These are phyloP conservation scores for Deilephila elpenor DNA, from an alignment of 2,888 invertebrate genomes.

Conservation along the genomic window DNA sequence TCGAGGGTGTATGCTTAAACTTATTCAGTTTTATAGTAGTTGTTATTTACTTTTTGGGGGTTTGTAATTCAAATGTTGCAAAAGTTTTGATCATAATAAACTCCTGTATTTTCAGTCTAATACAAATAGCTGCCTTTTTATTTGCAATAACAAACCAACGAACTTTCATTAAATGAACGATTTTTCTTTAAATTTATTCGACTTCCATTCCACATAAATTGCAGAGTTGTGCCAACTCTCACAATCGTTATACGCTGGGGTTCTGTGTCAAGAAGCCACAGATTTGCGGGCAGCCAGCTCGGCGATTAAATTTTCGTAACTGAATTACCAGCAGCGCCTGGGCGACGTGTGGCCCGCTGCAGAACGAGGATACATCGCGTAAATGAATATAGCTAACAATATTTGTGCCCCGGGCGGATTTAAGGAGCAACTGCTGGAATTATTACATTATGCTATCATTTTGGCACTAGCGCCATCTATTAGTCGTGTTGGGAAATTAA, in stretches of 20 bases:
- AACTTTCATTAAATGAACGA: background rate
- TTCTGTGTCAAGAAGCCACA: slow-evolving; percentile 52
- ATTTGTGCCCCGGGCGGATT: background rate
- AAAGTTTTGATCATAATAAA: too few relatives aligned
- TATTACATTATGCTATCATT: background rate
- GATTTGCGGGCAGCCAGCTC: slow-evolving; percentile 54
- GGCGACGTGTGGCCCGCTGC: slow-evolving; percentile 47
- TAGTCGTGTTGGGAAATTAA: background rate
- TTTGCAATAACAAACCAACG: too few relatives aligned
- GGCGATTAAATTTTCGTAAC: slow-evolving; percentile 73
- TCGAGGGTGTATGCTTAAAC: too few relatives aligned
- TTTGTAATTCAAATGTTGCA: too few relatives aligned
- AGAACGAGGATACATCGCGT: slow-evolving; percentile 23
- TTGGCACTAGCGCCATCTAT: background rate
- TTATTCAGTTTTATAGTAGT: too few relatives aligned
- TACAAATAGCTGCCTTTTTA: too few relatives aligned
- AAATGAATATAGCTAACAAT: slow-evolving; percentile 25
- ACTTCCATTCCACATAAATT: background rate
- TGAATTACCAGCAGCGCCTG: slow-evolving; percentile 60
- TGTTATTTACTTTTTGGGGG: too few relatives aligned
- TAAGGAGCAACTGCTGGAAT: background rate
- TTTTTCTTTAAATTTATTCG: background rate
- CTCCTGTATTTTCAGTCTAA: too few relatives aligned
- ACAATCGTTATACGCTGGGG: background rate
- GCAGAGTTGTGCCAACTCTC: background rate